Conservation (phyloP, 2,797 vertebrate species). For the Xiphophorus birchmanni region DNA sequence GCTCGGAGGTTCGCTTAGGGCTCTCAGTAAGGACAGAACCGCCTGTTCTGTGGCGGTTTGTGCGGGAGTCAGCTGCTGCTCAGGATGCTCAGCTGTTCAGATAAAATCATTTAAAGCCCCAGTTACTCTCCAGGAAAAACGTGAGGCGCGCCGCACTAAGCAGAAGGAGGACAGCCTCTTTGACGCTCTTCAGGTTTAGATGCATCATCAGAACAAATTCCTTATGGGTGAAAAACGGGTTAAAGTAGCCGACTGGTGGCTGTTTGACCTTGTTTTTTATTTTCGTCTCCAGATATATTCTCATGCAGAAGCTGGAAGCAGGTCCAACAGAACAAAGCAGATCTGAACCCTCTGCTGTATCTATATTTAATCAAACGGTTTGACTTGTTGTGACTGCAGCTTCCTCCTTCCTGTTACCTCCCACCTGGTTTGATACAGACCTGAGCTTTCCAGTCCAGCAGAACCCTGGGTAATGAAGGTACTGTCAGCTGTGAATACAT, state of each 20-base stretch:
- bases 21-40: no score
- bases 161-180: conserved; percentile 4
- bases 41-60: background rate
- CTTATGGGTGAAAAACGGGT: background rate
- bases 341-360: background rate
- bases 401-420: conserved; percentile 30
- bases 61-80: conserved; percentile 13
- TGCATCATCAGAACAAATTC: background rate
- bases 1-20: no score
- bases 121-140: conserved; percentile 23
- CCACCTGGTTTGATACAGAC: conserved; percentile 37
- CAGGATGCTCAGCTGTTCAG: conserved; percentile 15
- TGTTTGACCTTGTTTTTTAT: conserved; percentile 6
- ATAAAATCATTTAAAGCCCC: conserved; percentile 36
- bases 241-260: conserved; percentile 15
- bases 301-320: conserved; percentile 11
- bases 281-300: conserved; percentile 3
- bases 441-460: conserved; percentile 27
- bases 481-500: conserved; percentile 71
- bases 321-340: background rate
- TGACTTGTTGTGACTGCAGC: conserved; percentile 17
- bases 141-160: conserved; percentile 18
- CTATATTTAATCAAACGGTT: conserved; percentile 20
- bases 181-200: background rate
- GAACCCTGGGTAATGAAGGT: conserved; percentile 70